Evolutionary conservation across 2,113 vertebrate genomes (phyloP), one percentile per base, ranked within the genome.

Genomic region (Bubo scandiacus): DNA sequence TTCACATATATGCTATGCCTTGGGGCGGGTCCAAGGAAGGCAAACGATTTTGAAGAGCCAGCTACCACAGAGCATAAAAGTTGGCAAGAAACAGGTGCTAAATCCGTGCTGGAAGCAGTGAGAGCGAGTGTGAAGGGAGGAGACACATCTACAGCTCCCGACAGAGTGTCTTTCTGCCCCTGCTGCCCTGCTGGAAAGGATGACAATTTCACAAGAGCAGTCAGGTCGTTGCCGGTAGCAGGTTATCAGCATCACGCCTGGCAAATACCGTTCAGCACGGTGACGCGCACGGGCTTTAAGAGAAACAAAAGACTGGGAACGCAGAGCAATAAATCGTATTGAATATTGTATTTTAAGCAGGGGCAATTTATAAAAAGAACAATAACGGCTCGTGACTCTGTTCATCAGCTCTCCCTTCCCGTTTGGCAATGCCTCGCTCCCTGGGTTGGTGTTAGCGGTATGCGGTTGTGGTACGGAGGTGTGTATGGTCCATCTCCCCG

Each of bases 31-130:
- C 43, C 30, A 63, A 47, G 47, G 14, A 32, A n/a, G 38, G 25
- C 38, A 42, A 63, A 27, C 0, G 15, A 75, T 34, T 62, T 27
- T 2, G 1, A 65, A 54, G 58, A 75, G 49, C 27, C 68, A 55
- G 87, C 79, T 65, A 27, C 30, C 7, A 43, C 40, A 52, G 34
- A 65, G 12, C 2, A 9, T 2, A 7, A 11, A 78, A 92, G 84
- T 72, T 77, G 74, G 66, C 87, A 75, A 68, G 84, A 51, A 82
- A 66, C 65, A 65, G 61, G 87, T 14, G 70, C 74, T 58, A 73
- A 63, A 94, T 66, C 57, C 12, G 1, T 19, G 54, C 1, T 1
- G 5, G 84, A 54, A 72, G 70, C 45, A 36, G 77, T 0, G 22
- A 51, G 54, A 75, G 43, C 0, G 1, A 73, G 74, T 2, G 30